A percentile compares a stretch with the other conserved stretches of the same genome.
These are phyloP conservation scores for Eulacestoma nigropectus DNA, from an alignment of 2,113 vertebrate genomes.

Conservation along the genomic window DNA sequence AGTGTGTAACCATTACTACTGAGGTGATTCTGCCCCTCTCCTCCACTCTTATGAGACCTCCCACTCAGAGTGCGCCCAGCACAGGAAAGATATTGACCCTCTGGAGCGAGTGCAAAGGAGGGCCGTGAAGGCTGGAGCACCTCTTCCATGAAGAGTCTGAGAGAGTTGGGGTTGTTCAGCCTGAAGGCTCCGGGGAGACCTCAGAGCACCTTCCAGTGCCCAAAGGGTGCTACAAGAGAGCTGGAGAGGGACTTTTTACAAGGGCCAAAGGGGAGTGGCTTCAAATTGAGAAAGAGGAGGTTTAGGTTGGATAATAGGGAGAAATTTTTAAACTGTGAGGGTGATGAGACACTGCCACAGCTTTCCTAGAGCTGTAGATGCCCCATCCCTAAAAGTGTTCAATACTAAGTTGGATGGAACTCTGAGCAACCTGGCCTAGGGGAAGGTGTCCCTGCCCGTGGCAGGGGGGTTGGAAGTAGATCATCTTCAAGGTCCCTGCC, in stretches of 20 bases:
- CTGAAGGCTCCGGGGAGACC: neutral
- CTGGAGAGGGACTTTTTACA: neutral
- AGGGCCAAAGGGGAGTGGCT: neutral
- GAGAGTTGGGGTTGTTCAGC: neutral
- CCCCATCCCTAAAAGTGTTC: neutral
- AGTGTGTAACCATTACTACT: neutral
- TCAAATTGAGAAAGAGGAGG: neutral
- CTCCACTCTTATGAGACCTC: neutral
- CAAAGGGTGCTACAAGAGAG: neutral
- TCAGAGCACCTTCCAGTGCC: too few species aligned
- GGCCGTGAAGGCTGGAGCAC: neutral
- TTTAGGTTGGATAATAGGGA: neutral
- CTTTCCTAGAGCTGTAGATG: neutral
- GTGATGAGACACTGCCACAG: neutral
- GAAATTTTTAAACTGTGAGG: neutral
- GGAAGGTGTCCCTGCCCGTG: neutral
- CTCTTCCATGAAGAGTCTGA: neutral
- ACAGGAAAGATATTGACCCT: neutral
- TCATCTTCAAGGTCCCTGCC: neutral
- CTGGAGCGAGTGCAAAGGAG: neutral
- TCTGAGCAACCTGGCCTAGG: neutral
- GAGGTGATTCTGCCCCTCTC: neutral
- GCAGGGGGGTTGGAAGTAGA: accelerated
- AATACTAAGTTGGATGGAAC: neutral
- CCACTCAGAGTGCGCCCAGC: neutral